These are phyloP conservation scores for Chlamydotis undulata DNA, from an alignment of 2,113 vertebrate species.

Conservation along the genomic window DNA sequence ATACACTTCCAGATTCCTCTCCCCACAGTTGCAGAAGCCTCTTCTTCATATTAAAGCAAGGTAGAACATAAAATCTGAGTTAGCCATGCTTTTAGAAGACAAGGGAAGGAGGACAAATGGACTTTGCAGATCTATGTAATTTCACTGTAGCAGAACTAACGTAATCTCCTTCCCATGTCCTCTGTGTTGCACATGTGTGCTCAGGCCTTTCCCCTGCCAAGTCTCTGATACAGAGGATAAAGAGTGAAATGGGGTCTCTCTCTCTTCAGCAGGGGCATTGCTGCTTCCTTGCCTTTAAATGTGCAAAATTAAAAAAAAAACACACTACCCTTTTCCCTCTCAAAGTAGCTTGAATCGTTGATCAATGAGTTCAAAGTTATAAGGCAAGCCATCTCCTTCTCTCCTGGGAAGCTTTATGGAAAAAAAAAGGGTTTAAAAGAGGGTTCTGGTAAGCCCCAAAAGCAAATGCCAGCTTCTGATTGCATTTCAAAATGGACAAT, in stretches of 20 bases:
- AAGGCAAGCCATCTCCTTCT: not conserved
- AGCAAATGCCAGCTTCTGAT: not conserved
- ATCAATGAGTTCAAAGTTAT: not conserved
- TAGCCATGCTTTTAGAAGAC: no score
- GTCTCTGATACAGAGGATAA: not conserved
- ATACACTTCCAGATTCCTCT: no score
- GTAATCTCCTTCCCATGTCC: no score
- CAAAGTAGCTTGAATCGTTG: not conserved
- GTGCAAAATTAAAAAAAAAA: not conserved
- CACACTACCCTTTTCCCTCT: not conserved
- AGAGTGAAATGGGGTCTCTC: not conserved
- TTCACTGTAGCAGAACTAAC: no score
- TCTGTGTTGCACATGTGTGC: no score
- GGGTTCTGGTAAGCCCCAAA: not conserved
- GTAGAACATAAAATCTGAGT: no score
- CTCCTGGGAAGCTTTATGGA: no score
- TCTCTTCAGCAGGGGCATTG: not conserved
- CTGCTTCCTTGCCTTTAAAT: not conserved
- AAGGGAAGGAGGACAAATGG: no score
- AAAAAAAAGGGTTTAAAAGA: not conserved
- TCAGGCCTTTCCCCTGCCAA: no score
- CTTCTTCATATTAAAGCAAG: no score
- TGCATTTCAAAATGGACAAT: not conserved
- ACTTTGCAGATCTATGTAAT: no score
- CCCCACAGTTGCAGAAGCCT: no score